Percentiles rank a stretch among this genome's conserved stretches.
phyloP scores from a whole-genome alignment of 2,888 invertebrate species.

The Ecdyonurus torrentis region DNA sequence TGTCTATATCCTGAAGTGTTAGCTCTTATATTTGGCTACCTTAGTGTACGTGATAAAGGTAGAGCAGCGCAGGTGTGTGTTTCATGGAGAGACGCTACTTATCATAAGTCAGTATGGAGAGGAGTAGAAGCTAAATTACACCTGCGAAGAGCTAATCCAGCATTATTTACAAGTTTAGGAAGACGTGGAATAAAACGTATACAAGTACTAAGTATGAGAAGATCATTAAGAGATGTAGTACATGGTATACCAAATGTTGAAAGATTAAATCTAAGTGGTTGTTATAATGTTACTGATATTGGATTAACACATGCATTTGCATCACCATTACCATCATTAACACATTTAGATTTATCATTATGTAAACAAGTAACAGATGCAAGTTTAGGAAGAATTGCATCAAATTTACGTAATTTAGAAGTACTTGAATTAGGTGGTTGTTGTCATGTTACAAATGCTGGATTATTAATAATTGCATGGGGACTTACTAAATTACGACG shows the following conservation, averaged over 20 bases:
- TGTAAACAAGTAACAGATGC: conserved; percentile 94
- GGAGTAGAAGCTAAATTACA: conserved; percentile 86
- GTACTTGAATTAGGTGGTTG: conserved; percentile 83
- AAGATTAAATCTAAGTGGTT: conserved; percentile 78
- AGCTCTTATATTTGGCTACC: conserved; percentile 77
- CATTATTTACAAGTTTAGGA: conserved; percentile 66
- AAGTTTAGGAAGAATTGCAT: conserved; percentile 68
- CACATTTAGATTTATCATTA: conserved; percentile 68
- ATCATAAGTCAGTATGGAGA: conserved; percentile 84
- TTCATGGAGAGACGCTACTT: conserved; percentile 82
- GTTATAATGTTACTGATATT: conserved; percentile 81
- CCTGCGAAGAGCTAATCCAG: conserved; percentile 44
- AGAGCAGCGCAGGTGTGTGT: conserved; percentile 79
- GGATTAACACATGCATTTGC: conserved; percentile 68
- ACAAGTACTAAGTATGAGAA: conserved; percentile 70
- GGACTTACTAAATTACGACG: conserved; percentile 68
- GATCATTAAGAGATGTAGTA: conserved; percentile 71
- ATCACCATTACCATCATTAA: conserved; percentile 56
- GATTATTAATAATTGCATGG: conserved; percentile 72
- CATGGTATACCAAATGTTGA: conserved; percentile 71
- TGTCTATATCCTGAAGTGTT: conserved; percentile 83
- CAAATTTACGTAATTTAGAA: conserved; percentile 69
- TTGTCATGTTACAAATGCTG: conserved; percentile 77
- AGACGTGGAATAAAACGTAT: conserved; percentile 75
- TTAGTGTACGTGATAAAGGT: conserved; percentile 78